Percentiles rank a stretch among this genome's conserved stretches.
These are phyloP conservation scores for Hartigia nigra DNA, from an alignment of 2,888 invertebrate species.

Conservation along the genomic window DNA sequence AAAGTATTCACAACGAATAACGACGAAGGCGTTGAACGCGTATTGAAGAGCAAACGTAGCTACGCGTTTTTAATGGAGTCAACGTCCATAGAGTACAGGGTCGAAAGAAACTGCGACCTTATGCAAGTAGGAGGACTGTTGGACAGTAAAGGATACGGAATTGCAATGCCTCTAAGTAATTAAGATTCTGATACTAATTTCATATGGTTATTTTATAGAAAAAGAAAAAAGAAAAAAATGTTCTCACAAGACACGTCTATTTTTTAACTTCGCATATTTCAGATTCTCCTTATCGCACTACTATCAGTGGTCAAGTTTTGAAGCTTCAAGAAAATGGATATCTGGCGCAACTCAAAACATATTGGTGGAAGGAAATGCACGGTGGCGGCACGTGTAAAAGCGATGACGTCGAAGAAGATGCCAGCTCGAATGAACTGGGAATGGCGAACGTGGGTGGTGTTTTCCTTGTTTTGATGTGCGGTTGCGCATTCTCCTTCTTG, in stretches of 20 bases:
- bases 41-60: constrained; percentile 83
- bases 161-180: constrained; percentile 92
- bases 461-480: constrained; percentile 84
- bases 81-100: constrained; percentile 94
- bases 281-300: constrained; percentile 83
- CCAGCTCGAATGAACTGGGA: constrained; percentile 73
- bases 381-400: constrained; percentile 71
- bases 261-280: constrained; percentile 35
- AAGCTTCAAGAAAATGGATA: constrained; percentile 91
- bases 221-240: too few relatives aligned
- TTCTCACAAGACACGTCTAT: background rate
- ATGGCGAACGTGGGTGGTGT: constrained; percentile 93
- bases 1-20: constrained; percentile 88
- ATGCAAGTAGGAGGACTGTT: constrained; percentile 92
- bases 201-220: background rate
- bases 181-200: constrained; percentile 19
- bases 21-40: constrained; percentile 90
- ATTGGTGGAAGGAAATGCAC: constrained; percentile 88
- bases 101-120: constrained; percentile 89
- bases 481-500: constrained; percentile 76
- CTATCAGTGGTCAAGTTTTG: constrained; percentile 88
- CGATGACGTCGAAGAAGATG: constrained; percentile 53
- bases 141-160: constrained; percentile 95
- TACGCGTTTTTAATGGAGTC: constrained; percentile 99
- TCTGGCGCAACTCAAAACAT: constrained; percentile 83